Conservation (phyloP, 2,888 invertebrate species). For the Romanomermis culicivorax region DNA sequence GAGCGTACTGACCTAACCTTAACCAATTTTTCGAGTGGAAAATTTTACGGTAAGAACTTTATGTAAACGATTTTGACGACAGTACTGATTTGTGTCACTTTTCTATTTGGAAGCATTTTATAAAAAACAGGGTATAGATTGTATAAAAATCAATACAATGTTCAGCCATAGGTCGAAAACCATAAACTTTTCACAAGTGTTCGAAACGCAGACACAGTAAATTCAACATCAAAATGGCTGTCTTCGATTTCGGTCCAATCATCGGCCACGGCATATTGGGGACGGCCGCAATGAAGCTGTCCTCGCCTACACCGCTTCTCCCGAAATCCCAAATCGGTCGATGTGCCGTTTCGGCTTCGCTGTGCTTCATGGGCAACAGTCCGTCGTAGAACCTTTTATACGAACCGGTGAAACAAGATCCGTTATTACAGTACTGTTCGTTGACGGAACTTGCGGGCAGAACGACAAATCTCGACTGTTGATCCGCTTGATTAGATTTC, state of each 20-base stretch:
- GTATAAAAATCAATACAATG: no score
- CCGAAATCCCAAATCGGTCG: not conserved
- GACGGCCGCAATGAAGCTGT: not conserved
- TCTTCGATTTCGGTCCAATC: not conserved
- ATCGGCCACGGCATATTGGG: not conserved
- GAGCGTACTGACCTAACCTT: no score
- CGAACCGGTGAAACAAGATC: not conserved
- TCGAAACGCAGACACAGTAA: not conserved
- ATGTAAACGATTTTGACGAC: no score
- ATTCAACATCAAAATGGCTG: not conserved
- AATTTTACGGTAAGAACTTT: no score
- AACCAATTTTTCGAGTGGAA: no score
- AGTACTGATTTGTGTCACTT: no score
- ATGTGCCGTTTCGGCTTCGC: not conserved
- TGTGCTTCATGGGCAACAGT: not conserved
- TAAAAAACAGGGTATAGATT: no score
- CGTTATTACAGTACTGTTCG: not conserved
- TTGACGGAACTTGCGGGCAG: not conserved
- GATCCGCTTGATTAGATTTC: no score
- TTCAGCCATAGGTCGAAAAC: not conserved
- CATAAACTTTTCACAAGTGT: not conserved
- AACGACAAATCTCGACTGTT: not conserved
- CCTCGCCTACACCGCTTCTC: not conserved
- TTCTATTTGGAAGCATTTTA: no score
- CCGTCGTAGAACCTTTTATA: not conserved